phyloP scores from a whole-genome alignment of 2,113 vertebrate genomes.

The Rhea americana region DNA sequence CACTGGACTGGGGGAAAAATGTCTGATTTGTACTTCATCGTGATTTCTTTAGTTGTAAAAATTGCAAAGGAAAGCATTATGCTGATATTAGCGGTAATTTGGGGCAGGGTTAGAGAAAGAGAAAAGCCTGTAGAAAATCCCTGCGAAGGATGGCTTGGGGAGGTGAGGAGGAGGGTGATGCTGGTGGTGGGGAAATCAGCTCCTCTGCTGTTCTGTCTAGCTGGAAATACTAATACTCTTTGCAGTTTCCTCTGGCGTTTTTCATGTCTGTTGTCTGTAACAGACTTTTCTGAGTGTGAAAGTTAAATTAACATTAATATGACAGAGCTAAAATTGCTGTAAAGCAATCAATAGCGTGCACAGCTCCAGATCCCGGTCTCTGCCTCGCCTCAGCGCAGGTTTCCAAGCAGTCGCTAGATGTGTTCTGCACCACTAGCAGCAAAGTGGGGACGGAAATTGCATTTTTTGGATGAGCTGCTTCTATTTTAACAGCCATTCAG shows the following conservation, averaged over 20 bases:
- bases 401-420: not conserved
- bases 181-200: accelerated
- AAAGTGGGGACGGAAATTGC: not conserved
- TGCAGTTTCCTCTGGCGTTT: not conserved
- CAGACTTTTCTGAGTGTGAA: accelerated
- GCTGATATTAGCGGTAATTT: not conserved
- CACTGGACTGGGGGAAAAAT: not conserved
- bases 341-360: no score
- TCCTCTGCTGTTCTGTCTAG: not conserved
- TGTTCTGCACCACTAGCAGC: not conserved
- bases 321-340: not conserved
- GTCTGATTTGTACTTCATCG: not conserved
- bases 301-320: accelerated
- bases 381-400: not conserved
- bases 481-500: accelerated
- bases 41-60: not conserved
- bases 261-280: accelerated
- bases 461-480: not conserved
- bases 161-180: not conserved
- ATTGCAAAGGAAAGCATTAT: not conserved
- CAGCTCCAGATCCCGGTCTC: not conserved
- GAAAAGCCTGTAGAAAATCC: not conserved
- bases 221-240: accelerated
- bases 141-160: not conserved
- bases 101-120: not conserved